Base-by-base conservation (phyloP, 1,140 invertebrate species). In the Streblospio benedicti region DNA sequence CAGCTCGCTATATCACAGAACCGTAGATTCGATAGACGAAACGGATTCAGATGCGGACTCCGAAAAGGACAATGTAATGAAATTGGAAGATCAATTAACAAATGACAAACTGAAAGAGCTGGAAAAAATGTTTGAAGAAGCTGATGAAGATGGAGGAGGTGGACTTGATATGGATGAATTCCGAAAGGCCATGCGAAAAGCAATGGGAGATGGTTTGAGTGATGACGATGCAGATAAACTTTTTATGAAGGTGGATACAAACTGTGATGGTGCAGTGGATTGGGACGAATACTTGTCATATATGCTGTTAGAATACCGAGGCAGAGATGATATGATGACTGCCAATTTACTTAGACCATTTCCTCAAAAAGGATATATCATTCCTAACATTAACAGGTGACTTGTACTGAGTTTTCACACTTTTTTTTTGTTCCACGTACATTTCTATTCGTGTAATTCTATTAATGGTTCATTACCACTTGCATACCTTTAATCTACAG, bases 41-140 rank as follows among this genome's bases (percentile, higher is more conserved):
- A n/a, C n/a, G n/a, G n/a, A n/a, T n/a, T n/a, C n/a, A n/a, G n/a
- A n/a, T n/a, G n/a, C n/a, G n/a, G n/a, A n/a, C n/a, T n/a, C n/a
- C n/a, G n/a, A n/a, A n/a, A n/a, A n/a, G n/a, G n/a, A n/a, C n/a
- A n/a, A n/a, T n/a, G n/a, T n/a, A n/a, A n/a, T n/a, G n/a, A n/a
- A n/a, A n/a, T n/a, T n/a, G n/a, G 75, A 77, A 57, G 75, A 76
- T 52, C 69, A 72, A 64, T 71, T 77, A 28, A 73, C 72, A 60
- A 68, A 76, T 31, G 69, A 74, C 44, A 71, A 73, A 33, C 58
- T 77, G 9, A 69, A 74, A 59, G 66, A 67, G 45, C 60, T 77
- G 32, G 74, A 76, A 59, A 59, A 65, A 57, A 73, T 73, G 27
- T 77, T 77, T 61, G 61, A 64, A 2, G 58, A 69, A 44, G 74